These are phyloP conservation scores for Drosophila siamana DNA, from an alignment of 2,888 invertebrate species.

Conservation along the genomic window DNA sequence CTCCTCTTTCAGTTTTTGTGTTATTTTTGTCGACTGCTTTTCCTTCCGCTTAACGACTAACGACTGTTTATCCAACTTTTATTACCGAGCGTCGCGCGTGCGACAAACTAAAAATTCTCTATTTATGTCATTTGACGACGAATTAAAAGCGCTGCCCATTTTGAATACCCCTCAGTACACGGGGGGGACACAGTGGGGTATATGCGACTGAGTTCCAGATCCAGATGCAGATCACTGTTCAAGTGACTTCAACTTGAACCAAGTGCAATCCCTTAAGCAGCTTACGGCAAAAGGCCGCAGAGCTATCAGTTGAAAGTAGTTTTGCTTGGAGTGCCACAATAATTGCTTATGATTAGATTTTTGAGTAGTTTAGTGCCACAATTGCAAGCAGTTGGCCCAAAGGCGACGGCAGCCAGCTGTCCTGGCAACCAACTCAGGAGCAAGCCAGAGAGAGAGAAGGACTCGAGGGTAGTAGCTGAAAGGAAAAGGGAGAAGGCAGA, in stretches of 20 bases:
- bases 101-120: conserved; percentile 35
- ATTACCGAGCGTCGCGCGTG: conserved; percentile 27
- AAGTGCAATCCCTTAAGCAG: not conserved
- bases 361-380: too few species aligned
- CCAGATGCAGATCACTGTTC: too few species aligned
- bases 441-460: too few species aligned
- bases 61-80: conserved; percentile 50
- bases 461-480: too few species aligned
- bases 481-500: not conserved
- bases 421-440: conserved; percentile 5
- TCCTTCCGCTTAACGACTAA: conserved; percentile 29
- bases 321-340: not conserved
- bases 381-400: too few species aligned
- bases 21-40: conserved; percentile 9
- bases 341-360: not conserved
- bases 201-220: too few species aligned
- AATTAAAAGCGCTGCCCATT: conserved; percentile 6
- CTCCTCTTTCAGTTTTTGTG: conserved; percentile 2
- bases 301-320: too few species aligned
- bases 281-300: too few species aligned
- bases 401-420: too few species aligned
- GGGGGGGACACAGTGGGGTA: too few species aligned
- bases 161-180: too few species aligned
- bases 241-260: not conserved
- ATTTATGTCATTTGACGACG: conserved; percentile 24